Base-by-base conservation (phyloP, 2,888 invertebrate genomes). In the Orchesellides sinensis region DNA sequence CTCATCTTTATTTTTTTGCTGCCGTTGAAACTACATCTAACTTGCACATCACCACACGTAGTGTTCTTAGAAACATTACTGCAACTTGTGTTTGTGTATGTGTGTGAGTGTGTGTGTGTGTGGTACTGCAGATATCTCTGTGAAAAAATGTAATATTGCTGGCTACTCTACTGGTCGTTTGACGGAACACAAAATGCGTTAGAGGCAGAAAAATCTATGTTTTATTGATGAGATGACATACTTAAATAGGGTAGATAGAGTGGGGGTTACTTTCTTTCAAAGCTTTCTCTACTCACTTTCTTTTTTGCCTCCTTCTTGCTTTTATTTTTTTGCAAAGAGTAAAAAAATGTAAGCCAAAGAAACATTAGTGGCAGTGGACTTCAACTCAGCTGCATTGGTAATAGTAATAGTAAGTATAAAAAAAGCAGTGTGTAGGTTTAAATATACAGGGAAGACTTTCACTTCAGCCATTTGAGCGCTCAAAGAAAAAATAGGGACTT, bases 181-280 rank as follows among this genome's bases (percentile, higher is more conserved):
- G 74, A 63, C 68, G 21, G 32, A 47, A 69, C 47, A 59, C 29
- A 61, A 72, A 80, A 80, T 80, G 80, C 73, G 80, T 73, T 80
- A 66, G 80, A 72, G 49, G 52, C 21, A 75, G 69, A 74, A 75
- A 82, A 82, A 81, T 75, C 52, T 82, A 75, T 82, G 82, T 75
- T 82, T 82, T 82, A 82, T 82, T 82, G 82, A 82, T 82, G 82
- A 82, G 82, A 82, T 75, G 82, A 82, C 82, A 82, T 82, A 82
- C 82, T 75, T 69, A 72, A 74, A 63, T 63, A 69, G 74, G 61
- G 23, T 49, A 63, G 69, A 70, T 74, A 54, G 63, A 82, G 82
- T 49, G 21, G 27, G n/a, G n/a, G 6, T 32, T 32, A 32, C 32
- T 32, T 32, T 32, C 10, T 32, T 32, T 10, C 32, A 6, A 10